Percentiles rank a stretch among this genome's conserved stretches.
These are phyloP conservation scores for Phainopepla nitens DNA, from an alignment of 2,113 vertebrate genomes.

Conservation along the genomic window DNA sequence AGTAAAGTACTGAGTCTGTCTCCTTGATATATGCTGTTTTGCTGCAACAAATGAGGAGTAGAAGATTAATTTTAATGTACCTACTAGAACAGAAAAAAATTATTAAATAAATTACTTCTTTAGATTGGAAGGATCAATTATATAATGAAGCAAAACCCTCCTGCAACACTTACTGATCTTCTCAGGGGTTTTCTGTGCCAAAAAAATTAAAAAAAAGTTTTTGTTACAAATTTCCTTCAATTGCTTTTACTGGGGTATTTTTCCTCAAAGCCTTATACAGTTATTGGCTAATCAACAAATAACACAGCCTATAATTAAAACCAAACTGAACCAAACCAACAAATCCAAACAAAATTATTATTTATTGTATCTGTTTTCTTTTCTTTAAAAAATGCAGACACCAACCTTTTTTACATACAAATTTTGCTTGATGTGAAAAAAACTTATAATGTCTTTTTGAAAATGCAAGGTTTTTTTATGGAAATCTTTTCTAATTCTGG, in stretches of 20 bases:
- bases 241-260: background rate
- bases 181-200: background rate
- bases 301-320: background rate
- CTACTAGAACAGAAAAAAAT: background rate
- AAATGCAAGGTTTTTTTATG: accelerated
- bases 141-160: background rate
- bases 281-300: background rate
- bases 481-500: background rate
- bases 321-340: background rate
- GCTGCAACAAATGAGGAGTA: background rate
- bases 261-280: background rate
- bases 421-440: background rate
- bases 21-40: background rate
- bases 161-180: background rate
- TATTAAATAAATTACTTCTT: background rate
- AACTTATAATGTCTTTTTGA: accelerated
- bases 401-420: background rate
- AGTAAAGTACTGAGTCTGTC: background rate
- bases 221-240: background rate
- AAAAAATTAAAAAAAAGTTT: background rate
- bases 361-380: background rate
- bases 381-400: background rate
- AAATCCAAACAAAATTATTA: background rate
- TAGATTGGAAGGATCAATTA: background rate
- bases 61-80: background rate